Percentiles rank a stretch among this genome's conserved stretches.
These are phyloP conservation scores for Calameuta filiformis DNA, from an alignment of 2,888 invertebrate species.

Conservation along the genomic window DNA sequence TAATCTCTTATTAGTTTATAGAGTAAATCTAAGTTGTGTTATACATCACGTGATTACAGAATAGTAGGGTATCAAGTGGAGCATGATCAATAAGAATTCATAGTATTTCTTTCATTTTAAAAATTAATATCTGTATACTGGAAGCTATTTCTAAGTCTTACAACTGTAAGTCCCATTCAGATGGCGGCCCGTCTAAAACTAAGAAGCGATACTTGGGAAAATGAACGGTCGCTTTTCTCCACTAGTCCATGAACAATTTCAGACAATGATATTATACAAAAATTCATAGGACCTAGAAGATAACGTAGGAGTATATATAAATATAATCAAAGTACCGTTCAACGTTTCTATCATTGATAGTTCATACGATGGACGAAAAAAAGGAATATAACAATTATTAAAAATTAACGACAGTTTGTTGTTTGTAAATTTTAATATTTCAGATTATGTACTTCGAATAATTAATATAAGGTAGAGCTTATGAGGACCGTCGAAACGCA, in stretches of 20 bases:
- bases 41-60: constrained; percentile 49
- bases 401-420: constrained; percentile 18
- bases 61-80: constrained; percentile 20
- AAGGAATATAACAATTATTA: constrained; percentile 14
- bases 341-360: constrained; percentile 12
- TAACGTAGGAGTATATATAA: constrained; percentile 17
- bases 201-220: constrained; percentile 49
- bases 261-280: constrained; percentile 19
- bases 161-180: constrained; percentile 46
- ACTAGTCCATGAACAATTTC: constrained; percentile 42
- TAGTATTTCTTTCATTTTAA: neutral
- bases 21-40: constrained; percentile 50
- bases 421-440: constrained; percentile 17
- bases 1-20: constrained; percentile 48
- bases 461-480: constrained; percentile 51
- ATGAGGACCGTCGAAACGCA: constrained; percentile 42
- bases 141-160: constrained; percentile 29
- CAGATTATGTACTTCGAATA: constrained; percentile 34
- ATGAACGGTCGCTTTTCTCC: constrained; percentile 40
- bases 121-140: constrained; percentile 19
- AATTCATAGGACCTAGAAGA: constrained; percentile 6
- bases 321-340: constrained; percentile 15
- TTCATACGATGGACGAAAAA: constrained; percentile 6
- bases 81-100: neutral
- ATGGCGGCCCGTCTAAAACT: constrained; percentile 41